Conservation (phyloP, 2,113 vertebrate genomes). For the Danionella cerebrum region DNA sequence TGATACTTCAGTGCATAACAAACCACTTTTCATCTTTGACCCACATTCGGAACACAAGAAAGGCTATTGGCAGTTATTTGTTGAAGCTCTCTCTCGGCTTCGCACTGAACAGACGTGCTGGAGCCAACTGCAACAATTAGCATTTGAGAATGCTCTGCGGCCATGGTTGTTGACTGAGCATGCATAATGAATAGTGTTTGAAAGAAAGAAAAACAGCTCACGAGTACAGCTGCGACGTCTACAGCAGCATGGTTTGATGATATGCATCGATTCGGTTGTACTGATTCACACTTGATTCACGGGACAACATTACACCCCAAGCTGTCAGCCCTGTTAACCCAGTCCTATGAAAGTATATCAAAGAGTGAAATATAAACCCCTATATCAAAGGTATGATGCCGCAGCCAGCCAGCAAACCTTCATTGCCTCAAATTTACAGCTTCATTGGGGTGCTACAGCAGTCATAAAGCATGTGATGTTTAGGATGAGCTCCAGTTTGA, state of each 20-base stretch:
- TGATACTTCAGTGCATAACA: too few species aligned
- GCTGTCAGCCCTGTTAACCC: neutral
- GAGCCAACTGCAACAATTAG: conserved; percentile 31
- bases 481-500: neutral
- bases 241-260: neutral
- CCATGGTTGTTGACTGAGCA: conserved; percentile 32
- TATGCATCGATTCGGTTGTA: conserved; percentile 17
- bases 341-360: conserved; percentile 14
- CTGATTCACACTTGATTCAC: conserved; percentile 11
- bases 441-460: conserved; percentile 15
- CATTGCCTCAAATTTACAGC: conserved; percentile 24
- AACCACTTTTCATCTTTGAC: too few species aligned
- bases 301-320: conserved; percentile 20
- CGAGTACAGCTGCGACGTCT: conserved; percentile 25
- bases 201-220: conserved; percentile 19
- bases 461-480: conserved; percentile 25
- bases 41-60: neutral
- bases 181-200: conserved; percentile 40
- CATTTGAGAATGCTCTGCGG: conserved; percentile 27
- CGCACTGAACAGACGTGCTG: conserved; percentile 16
- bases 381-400: conserved; percentile 13
- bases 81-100: neutral
- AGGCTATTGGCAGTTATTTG: neutral
- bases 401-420: conserved; percentile 18
- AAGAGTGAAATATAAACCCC: conserved; percentile 11